A percentile compares a stretch with the other conserved stretches of the same genome.
Conservation (phyloP, 2,888 invertebrate species). For the Andrena marginata region DNA sequence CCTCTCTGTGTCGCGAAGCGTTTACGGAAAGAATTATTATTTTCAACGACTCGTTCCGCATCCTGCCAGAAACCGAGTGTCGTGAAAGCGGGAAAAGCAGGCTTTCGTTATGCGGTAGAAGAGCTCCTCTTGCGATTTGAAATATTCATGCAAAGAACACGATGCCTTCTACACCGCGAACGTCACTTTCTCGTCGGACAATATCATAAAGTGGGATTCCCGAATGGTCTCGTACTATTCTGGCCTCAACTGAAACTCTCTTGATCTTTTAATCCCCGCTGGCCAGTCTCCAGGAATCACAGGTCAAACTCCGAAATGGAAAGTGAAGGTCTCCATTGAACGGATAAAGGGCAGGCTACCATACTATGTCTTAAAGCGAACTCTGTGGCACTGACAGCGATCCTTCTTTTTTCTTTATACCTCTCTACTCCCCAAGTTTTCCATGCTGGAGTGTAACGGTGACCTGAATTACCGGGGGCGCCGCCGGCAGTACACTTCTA, state of each 20-base stretch:
- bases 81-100: not conserved
- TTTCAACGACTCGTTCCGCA: constrained; percentile 11
- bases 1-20: constrained; percentile 1
- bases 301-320: not conserved
- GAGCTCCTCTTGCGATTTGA: not conserved
- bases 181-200: not conserved
- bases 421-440: no score
- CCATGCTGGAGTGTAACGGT: no score
- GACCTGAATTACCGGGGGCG: no score
- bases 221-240: not conserved
- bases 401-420: no score
- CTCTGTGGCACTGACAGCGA: no score
- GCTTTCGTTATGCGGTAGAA: no score
- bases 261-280: constrained; percentile 11
- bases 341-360: no score
- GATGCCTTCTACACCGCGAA: not conserved
- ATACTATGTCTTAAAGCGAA: no score
- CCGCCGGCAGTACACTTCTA: no score
- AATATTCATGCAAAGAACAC: not conserved
- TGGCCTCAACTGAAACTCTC: not conserved
- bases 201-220: constrained; percentile 7
- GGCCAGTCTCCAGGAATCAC: constrained; percentile 18
- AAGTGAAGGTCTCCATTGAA: not conserved
- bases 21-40: constrained; percentile 11
- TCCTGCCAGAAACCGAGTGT: not conserved